phyloP scores from a whole-genome alignment of 2,888 invertebrate genomes.

The Biston betularia region DNA sequence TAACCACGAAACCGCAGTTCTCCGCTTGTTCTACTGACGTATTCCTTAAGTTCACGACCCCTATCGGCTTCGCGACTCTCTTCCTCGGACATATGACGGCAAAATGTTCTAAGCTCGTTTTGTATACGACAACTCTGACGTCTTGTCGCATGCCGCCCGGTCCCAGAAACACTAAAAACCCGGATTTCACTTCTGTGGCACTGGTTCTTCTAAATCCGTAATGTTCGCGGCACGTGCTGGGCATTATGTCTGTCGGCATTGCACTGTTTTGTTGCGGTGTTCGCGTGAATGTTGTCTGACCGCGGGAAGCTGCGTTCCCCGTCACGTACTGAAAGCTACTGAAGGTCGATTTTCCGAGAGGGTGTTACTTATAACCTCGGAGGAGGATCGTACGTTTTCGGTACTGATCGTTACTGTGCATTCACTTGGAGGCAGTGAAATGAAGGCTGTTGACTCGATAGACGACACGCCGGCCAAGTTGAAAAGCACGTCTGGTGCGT shows the following conservation, averaged over 20 bases:
- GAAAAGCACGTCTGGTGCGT: slow-evolving; percentile 18
- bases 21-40: slow-evolving; percentile 84
- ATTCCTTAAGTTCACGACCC: slow-evolving; percentile 87
- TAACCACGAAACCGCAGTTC: slow-evolving; percentile 84
- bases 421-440: slow-evolving; percentile 62
- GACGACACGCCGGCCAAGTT: slow-evolving; percentile 13
- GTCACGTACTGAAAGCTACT: slow-evolving; percentile 59
- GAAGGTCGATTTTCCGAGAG: slow-evolving; percentile 59
- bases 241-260: slow-evolving; percentile 76
- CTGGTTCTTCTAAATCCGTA: slow-evolving; percentile 63
- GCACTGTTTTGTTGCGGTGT: slow-evolving; percentile 58
- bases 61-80: slow-evolving; percentile 87
- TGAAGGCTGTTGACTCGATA: slow-evolving; percentile 44
- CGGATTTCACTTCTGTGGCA: slow-evolving; percentile 87
- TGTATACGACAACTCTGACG: slow-evolving; percentile 88
- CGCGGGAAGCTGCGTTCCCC: slow-evolving; percentile 47
- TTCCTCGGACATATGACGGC: slow-evolving; percentile 88
- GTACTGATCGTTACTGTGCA: slow-evolving; percentile 67
- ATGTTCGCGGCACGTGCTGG: slow-evolving; percentile 65
- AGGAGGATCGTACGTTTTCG: slow-evolving; percentile 60
- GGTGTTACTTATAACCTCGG: slow-evolving; percentile 66
- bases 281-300: slow-evolving; percentile 56
- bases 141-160: slow-evolving; percentile 86
- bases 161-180: slow-evolving; percentile 86
- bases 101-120: slow-evolving; percentile 88